Base-by-base conservation (phyloP, 2,888 invertebrate genomes). In the Erynnis tages region DNA sequence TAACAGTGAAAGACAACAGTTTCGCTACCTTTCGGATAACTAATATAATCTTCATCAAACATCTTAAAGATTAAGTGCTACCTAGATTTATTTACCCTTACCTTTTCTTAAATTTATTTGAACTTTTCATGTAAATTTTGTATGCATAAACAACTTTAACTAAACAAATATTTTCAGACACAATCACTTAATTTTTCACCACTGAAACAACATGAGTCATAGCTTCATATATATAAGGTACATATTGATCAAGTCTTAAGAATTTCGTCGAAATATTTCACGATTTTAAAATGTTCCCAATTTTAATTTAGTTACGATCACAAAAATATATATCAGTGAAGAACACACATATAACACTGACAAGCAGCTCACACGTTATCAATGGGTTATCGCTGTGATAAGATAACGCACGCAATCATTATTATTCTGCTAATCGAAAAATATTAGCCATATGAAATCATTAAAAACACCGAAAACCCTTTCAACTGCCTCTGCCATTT, bases 321-420 rank as follows among this genome's bases (percentile, higher is more conserved):
- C 63, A 63, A 63, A 57, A 47, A 53, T 37, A 47, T 44, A 57
- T 63, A 61, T 60, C 58, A 65, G 60, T 59, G 65, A 71, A 65
- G 75, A 67, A 66, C 61, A 62, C 67, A 72, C 65, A 67, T 71
- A 66, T 70, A 76, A 77, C 74, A 73, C 71, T 66, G 73, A 77
- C 72, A 73, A 61, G 67, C 66, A 66, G 61, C 65, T 69, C 60
- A 60, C 60, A 50, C 61, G 60, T 75, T 84, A 83, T 84, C 82
- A 61, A 63, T 10, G 19, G 35, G 61, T 73, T 82, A 84, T 82
- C 82, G 62, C 57, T 54, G 58, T 70, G 86, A 86, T 85, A 74
- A 86, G 86, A 85, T 86, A 82, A 60, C 58, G 60, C 55, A 69
- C 61, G 72, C 71, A 79, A 75, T 85, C 79, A 82, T 82, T 80